Evolutionary conservation across 2,888 invertebrate species (phyloP), one percentile per base, ranked within the genome.

Genomic region (Osmoderma eremita): DNA sequence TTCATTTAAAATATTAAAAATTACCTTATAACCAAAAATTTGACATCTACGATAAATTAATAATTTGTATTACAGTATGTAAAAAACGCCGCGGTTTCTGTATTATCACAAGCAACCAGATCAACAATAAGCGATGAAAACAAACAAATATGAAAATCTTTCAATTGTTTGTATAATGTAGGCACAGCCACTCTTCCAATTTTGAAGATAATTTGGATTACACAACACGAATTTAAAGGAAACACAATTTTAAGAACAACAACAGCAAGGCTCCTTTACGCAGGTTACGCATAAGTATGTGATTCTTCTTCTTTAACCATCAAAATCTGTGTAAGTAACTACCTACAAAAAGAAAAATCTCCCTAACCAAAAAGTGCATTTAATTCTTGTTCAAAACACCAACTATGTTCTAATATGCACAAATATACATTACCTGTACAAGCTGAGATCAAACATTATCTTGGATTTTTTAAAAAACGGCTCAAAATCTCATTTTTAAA

Each of bases 1-100:
- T 63, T 68, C 73, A 73, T 73, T 73, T 72, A 73, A 73, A 63
- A 58, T 45, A 30, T 68, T 63, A 39, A 53, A 67, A 56, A 54
- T 54, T 45, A 51, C 42, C 42, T 30, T 58, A 42, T 42, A 50
- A 67, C 61, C 58, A 67, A 42, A 67, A 67, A 62, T 67, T 62
- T 67, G 53, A 62, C 67, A 63, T 63, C 58, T 61, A 61, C 42
- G 17, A 58, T 22, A 39, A 41, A 65, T 61, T 20, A 50, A 17
- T 38, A 39, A 45, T 48, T 67, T 42, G 45, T 63, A 65, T 48
- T 56, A 67, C 24, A 56, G 49, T 48, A 50, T 39, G 39, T 48
- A 51, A 30, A n/a, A 56, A 69, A 67, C 41, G 61, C 51, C 67
- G 67, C 67, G 61, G 53, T 67, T 67, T 67, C 51, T 48, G 62